These are phyloP conservation scores for Epinotia bilunana DNA, from an alignment of 2,888 invertebrate species.

Conservation along the genomic window DNA sequence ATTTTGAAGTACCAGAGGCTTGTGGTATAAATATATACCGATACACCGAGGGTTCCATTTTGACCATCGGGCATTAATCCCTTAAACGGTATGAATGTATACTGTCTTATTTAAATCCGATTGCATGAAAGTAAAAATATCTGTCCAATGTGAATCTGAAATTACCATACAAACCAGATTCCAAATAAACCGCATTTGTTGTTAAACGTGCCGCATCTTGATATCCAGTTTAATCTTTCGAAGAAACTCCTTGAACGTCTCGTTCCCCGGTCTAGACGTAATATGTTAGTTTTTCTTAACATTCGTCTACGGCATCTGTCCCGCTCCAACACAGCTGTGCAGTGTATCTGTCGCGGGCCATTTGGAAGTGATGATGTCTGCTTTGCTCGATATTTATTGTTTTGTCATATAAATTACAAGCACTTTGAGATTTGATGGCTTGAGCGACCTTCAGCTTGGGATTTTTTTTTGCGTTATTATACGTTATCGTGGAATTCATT, in stretches of 20 bases:
- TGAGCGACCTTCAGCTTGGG: not conserved
- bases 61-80: not conserved
- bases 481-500: not conserved
- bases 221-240: slow-evolving; percentile 41
- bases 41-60: not conserved
- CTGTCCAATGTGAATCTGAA: slow-evolving; percentile 14
- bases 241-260: slow-evolving; percentile 37
- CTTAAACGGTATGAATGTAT: not conserved
- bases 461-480: not conserved
- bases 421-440: slow-evolving; percentile 6
- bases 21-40: not conserved
- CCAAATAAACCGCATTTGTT: slow-evolving; percentile 9
- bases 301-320: slow-evolving; percentile 30
- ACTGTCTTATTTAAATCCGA: not conserved
- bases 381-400: slow-evolving; percentile 22
- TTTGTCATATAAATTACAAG: slow-evolving; percentile 25
- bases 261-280: slow-evolving; percentile 41
- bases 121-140: not conserved
- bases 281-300: slow-evolving; percentile 39
- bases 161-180: slow-evolving; percentile 39
- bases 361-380: slow-evolving; percentile 26
- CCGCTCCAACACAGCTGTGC: slow-evolving; percentile 28
- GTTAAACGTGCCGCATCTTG: slow-evolving; percentile 26
- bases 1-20: no score
- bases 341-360: slow-evolving; percentile 22